phyloP scores from a whole-genome alignment of 2,797 vertebrate genomes.

The Catamblyrhynchus diadema region DNA sequence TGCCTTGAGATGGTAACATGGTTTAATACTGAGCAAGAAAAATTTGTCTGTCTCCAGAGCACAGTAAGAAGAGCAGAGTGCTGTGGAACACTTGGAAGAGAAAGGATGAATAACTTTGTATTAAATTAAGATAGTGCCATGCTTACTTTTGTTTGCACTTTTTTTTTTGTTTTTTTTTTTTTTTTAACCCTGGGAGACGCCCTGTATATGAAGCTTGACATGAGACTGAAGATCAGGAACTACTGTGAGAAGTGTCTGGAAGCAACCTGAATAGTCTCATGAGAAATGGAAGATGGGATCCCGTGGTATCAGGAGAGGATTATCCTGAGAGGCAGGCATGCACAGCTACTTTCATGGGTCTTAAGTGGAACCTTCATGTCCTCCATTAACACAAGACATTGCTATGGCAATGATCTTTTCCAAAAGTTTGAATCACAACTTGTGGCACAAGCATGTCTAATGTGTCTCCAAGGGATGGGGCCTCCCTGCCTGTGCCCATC shows the following conservation, averaged over 20 bases:
- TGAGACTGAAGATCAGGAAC: not conserved
- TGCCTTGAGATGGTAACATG: not conserved
- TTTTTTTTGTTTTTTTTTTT: not conserved
- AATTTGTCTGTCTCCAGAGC: not conserved
- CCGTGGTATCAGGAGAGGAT: not conserved
- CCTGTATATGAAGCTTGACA: not conserved
- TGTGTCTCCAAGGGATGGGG: not conserved
- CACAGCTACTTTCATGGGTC: not conserved
- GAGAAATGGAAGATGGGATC: not conserved
- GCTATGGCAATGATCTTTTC: not conserved
- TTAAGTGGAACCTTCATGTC: not conserved
- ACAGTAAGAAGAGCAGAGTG: not conserved
- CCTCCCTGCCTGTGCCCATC: not conserved
- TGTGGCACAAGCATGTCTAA: not conserved
- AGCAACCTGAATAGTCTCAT: not conserved
- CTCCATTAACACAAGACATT: not conserved
- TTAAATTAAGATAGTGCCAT: not conserved
- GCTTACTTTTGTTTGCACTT: not conserved
- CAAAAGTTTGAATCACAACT: not conserved
- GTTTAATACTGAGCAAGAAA: not conserved
- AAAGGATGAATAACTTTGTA: not conserved
- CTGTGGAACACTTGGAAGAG: not conserved
- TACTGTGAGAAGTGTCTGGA: not conserved
- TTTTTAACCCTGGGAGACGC: not conserved
- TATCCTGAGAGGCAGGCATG: not conserved